These are phyloP conservation scores for Etheostoma spectabile DNA, from an alignment of 2,113 vertebrate species.

Conservation along the genomic window DNA sequence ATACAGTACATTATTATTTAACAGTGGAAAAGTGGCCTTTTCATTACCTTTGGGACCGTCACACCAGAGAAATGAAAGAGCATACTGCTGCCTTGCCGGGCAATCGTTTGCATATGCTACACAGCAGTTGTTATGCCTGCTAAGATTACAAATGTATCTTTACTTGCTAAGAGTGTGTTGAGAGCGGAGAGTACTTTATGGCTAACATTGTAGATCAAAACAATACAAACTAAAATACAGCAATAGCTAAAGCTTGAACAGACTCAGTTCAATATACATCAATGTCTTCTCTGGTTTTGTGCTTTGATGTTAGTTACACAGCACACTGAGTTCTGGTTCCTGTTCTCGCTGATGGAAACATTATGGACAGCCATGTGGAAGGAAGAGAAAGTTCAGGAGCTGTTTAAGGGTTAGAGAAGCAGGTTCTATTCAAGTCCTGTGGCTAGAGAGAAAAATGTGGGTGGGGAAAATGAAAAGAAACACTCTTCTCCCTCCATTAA, in stretches of 20 bases:
- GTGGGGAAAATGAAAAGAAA: neutral
- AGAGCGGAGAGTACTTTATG: neutral
- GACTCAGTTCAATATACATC: neutral
- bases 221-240: neutral
- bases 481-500: neutral
- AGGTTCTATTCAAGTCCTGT: neutral
- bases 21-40: constrained; percentile 42
- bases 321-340: neutral
- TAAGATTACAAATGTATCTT: constrained; percentile 6
- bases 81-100: neutral
- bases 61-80: constrained; percentile 24
- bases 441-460: neutral
- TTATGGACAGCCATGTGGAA: neutral
- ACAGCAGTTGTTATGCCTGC: constrained; percentile 5
- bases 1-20: constrained; percentile 29
- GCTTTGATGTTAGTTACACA: neutral
- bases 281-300: neutral
- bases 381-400: neutral
- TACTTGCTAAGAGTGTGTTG: neutral
- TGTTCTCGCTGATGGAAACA: neutral
- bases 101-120: neutral
- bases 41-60: constrained; percentile 36
- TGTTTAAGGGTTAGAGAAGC: neutral
- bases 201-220: constrained; percentile 3
- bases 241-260: neutral